Evolutionary conservation across 1,140 invertebrate genomes (phyloP), one percentile per base, ranked within the genome.

Genomic region (Drusus annulatus): DNA sequence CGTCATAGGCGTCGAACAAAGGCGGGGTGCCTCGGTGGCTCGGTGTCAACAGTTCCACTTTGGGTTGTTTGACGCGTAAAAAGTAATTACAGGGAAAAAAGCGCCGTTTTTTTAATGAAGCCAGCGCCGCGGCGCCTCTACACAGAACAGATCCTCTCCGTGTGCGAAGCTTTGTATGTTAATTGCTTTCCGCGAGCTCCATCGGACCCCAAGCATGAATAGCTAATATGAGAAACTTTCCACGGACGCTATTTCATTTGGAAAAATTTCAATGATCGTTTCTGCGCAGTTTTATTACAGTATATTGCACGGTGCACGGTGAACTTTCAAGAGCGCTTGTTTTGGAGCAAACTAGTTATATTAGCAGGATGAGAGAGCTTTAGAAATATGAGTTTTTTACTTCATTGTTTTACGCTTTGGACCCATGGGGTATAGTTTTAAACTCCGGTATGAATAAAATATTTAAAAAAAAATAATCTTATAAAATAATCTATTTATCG

Each of bases 51-150:
- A 63, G 31, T 10, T 60, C 54, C 58, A 76, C 74, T 76, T 63
- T 75, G n/a, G 58, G 56, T 63, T 21, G 74, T 63, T 76, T 76
- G 74, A 76, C 58, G 74, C 56, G 45, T 76, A 60, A 63, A 76
- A 62, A 60, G 74, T 76, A 76, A 76, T 76, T 76, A 76, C 74
- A 16, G 19, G 60, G 60, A 76, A 76, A n/a, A 75, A 76, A 76
- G 74, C 74, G 36, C 16, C 74, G 50, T 50, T 71, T 71, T n/a
- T 68, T 71, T 71, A 71, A 71, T 71, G 68, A 71, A 71, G 36
- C 50, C 25, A 52, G 50, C 17, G 8, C 36, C 36, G 16, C 36
- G 16, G 17, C 10, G 21, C 19, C 15, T 10, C 28, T 50, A 52
- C 45, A 15, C 45, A 71, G 25, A 71, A 15, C 25, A 28, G 68